phyloP scores from a whole-genome alignment of 1,140 invertebrate species.

The Antheraea mylitta region DNA sequence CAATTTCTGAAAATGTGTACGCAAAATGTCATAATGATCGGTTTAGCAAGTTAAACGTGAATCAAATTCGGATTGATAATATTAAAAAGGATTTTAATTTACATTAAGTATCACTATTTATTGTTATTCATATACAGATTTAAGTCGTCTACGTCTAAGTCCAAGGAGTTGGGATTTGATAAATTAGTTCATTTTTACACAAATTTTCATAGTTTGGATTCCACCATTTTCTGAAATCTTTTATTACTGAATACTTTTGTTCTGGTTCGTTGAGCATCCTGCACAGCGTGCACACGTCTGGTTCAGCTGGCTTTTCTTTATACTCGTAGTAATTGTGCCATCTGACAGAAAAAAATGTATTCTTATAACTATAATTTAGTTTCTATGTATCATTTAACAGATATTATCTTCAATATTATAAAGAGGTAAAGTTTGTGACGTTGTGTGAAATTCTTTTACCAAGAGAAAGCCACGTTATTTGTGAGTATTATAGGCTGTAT shows the following conservation, averaged over 20 bases:
- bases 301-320: constrained; percentile 19
- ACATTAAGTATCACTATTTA: background rate
- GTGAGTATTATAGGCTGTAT: too few species aligned
- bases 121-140: background rate
- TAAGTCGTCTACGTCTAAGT: background rate
- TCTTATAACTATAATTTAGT: background rate
- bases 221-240: constrained; percentile 52
- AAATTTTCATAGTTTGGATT: constrained; percentile 28
- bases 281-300: constrained; percentile 45
- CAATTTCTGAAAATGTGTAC: too few species aligned
- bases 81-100: too few species aligned
- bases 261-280: constrained; percentile 31
- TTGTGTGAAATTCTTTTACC: too few species aligned
- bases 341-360: constrained; percentile 22
- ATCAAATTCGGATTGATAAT: too few species aligned
- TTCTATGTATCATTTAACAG: background rate
- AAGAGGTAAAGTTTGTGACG: too few species aligned
- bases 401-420: too few species aligned
- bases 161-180: background rate
- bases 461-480: too few species aligned
- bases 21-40: too few species aligned
- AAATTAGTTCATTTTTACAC: constrained; percentile 7
- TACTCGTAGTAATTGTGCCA: constrained; percentile 55
- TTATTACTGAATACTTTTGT: constrained; percentile 15
- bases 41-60: too few species aligned